A percentile compares a stretch with the other conserved stretches of the same genome.
phyloP scores from a whole-genome alignment of 2,797 vertebrate species.

The Eulemur mongoz region DNA sequence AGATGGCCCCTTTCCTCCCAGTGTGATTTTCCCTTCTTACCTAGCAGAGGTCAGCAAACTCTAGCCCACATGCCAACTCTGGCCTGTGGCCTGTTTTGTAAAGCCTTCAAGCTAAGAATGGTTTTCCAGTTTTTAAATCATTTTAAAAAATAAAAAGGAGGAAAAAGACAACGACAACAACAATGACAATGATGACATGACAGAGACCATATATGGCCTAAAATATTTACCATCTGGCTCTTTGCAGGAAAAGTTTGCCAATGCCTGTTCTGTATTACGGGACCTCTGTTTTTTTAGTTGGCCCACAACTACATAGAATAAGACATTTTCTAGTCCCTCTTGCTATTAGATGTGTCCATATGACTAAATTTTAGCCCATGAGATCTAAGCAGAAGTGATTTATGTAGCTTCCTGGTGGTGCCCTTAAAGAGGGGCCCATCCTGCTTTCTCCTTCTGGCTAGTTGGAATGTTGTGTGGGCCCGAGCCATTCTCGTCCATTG shows the following conservation, averaged over 20 bases:
- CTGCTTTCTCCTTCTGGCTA: not conserved
- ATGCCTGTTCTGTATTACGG: not conserved
- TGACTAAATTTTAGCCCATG: not conserved
- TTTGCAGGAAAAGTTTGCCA: not conserved
- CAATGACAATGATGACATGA: not conserved
- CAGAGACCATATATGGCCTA: not conserved
- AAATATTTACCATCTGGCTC: not conserved
- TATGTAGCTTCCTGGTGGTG: not conserved
- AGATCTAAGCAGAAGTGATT: not conserved
- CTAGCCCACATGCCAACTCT: fast-evolving
- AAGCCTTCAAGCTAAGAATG: not conserved
- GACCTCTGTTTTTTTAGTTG: not conserved
- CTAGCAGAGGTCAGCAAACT: not conserved
- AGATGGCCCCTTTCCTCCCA: not conserved
- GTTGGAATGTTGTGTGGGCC: not conserved
- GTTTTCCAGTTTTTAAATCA: not conserved
- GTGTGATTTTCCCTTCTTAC: not conserved
- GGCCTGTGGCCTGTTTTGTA: not conserved
- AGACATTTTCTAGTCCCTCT: not conserved
- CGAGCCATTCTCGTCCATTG: not conserved
- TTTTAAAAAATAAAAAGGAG: not conserved
- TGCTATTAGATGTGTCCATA: not conserved
- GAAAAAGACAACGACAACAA: not conserved
- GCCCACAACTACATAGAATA: not conserved
- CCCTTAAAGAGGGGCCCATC: not conserved